These are phyloP conservation scores for Phyllopteryx taeniolatus DNA, from an alignment of 2,113 vertebrate genomes.

Conservation along the genomic window DNA sequence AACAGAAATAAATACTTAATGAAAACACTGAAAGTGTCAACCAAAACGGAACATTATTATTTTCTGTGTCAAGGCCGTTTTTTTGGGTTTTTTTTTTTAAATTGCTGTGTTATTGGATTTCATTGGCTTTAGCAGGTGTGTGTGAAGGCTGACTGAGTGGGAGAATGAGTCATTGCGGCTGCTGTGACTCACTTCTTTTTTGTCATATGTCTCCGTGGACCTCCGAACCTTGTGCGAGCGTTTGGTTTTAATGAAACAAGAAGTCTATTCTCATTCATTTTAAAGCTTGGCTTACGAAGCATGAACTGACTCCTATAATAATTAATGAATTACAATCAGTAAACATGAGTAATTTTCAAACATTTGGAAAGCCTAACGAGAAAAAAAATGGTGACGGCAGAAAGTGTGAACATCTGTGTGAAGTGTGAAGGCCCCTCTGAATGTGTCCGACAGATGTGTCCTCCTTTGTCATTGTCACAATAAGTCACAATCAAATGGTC, in stretches of 20 bases:
- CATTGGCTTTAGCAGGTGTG: background rate
- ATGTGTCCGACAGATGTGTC: no score
- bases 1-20: no score
- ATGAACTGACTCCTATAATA: constrained; percentile 19
- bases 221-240: background rate
- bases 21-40: background rate
- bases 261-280: constrained; percentile 22
- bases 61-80: background rate
- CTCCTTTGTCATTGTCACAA: no score
- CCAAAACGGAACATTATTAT: background rate
- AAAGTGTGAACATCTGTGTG: background rate
- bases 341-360: constrained; percentile 28
- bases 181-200: constrained; percentile 18
- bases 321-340: constrained; percentile 32
- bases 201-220: background rate
- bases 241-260: constrained; percentile 4
- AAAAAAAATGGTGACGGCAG: background rate
- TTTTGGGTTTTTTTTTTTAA: background rate
- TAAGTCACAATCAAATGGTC: no score
- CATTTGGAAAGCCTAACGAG: background rate
- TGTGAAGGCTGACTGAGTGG: constrained; percentile 7
- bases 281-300: constrained; percentile 20
- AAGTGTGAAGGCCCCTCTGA: no score
- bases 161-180: constrained; percentile 8
- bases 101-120: background rate